A percentile compares a stretch with the other conserved stretches of the same genome.
These are phyloP conservation scores for Erethizon dorsatum DNA, from an alignment of 2,797 vertebrate genomes.

Conservation along the genomic window DNA sequence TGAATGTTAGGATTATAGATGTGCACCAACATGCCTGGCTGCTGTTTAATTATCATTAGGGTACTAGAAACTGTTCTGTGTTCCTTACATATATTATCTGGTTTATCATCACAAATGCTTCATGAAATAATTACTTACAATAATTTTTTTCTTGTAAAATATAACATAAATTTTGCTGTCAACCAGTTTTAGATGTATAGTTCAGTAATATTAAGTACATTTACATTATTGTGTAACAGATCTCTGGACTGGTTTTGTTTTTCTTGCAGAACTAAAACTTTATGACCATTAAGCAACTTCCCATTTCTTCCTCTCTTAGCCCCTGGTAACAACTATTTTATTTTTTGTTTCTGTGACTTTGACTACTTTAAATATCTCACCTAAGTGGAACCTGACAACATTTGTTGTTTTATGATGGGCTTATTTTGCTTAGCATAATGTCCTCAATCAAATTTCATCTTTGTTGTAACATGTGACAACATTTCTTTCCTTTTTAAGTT, in stretches of 20 bases:
- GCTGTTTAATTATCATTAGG: not conserved
- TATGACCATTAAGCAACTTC: not conserved
- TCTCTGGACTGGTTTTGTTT: not conserved
- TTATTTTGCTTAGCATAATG: not conserved
- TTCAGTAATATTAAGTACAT: not conserved
- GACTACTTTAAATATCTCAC: not conserved
- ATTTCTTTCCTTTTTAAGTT: not conserved
- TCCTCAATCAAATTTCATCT: not conserved
- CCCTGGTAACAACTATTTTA: not conserved
- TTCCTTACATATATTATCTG: not conserved
- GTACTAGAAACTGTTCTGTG: not conserved
- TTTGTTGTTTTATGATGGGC: not conserved
- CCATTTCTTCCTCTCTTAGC: not conserved
- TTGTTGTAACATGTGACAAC: not conserved
- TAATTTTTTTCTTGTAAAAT: conserved; percentile 17
- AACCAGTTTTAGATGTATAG: not conserved
- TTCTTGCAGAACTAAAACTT: not conserved
- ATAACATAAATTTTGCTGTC: not conserved
- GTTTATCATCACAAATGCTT: conserved; percentile 28
- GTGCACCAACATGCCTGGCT: not conserved
- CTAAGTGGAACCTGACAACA: not conserved
- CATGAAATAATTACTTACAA: not conserved
- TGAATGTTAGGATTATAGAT: not conserved
- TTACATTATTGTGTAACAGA: not conserved
- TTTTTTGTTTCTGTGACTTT: conserved; percentile 1